Evolutionary conservation across 2,797 vertebrate species (phyloP), one percentile per base, ranked within the genome.

Genomic region (Synaphobranchus kaupii): DNA sequence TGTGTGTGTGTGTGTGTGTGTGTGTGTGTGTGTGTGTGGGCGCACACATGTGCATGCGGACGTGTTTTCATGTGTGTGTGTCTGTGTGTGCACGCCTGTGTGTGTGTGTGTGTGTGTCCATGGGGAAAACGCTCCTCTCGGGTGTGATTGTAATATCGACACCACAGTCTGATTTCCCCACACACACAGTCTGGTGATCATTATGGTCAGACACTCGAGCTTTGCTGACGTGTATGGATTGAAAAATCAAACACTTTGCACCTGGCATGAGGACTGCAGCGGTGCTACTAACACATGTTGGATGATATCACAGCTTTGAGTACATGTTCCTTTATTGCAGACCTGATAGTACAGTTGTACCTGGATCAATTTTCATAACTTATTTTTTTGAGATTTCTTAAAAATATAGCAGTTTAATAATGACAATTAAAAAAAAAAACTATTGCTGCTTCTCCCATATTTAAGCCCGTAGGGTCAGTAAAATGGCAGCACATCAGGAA

Each of bases 101-200:
- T 68, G 2, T 28, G 60, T 54, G 5, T 68, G 34, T 66, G 56
- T 83, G 31, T 63, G 39, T 68, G 47, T 4, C 15, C 76, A 80
- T 47, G 17, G 76, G 44, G 44, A 20, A 25, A 48, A 48, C 20
- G 76, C 1, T 80, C 93, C 92, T 92, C 92, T 60, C 83, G 92
- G 83, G 87, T 91, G 92, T 92, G 92, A 94, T 88, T 90, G 89
- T 89, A 50, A 92, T 94, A 94, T 94, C 93, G 94, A 95, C 93
- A 93, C 90, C 92, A 91, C 92, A 91, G 89, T 90, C 88, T 15
- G 48, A 78, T 4, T 34, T 17, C 54, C 17, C 28, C 20, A 25
- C 58, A 63, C 81, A 85, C 84, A 31, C 89, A 90, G 90, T 76
- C 76, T 88, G 3, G 86, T 87, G 71, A 44, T 71, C 31, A 34